A percentile compares a stretch with the other conserved stretches of the same genome.
Conservation (phyloP, 2,888 invertebrate species). For the Thalpophila matura region DNA sequence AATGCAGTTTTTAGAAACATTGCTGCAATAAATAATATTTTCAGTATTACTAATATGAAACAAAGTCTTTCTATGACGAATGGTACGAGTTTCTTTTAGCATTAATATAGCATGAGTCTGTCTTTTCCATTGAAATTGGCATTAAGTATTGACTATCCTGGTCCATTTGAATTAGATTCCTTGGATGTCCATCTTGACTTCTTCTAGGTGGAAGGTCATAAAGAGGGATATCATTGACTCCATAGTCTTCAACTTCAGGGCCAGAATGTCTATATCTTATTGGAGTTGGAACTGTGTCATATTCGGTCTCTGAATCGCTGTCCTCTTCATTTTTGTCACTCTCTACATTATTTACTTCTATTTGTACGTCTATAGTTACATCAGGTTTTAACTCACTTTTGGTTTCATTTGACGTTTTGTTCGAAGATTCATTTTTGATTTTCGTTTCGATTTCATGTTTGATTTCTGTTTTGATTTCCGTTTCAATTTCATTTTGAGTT, state of each 20-base stretch:
- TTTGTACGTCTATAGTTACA: slow-evolving; percentile 2
- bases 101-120: slow-evolving; percentile 49
- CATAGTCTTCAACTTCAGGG: background rate
- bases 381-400: slow-evolving; percentile 8
- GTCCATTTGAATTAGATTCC: slow-evolving; percentile 44
- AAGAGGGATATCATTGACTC: slow-evolving; percentile 17
- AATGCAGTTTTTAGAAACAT: background rate
- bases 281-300: slow-evolving; percentile 53
- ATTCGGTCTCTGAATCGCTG: slow-evolving; percentile 46
- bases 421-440: background rate
- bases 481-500: background rate
- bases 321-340: slow-evolving; percentile 1
- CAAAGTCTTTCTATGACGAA: background rate
- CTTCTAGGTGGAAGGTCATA: slow-evolving; percentile 48
- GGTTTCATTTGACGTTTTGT: background rate
- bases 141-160: slow-evolving; percentile 43
- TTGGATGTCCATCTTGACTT: slow-evolving; percentile 2
- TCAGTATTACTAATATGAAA: background rate
- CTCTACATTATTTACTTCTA: slow-evolving; percentile 15
- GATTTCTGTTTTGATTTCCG: slow-evolving; percentile 1
- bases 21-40: background rate
- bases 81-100: slow-evolving; percentile 29
- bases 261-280: slow-evolving; percentile 1
- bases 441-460: background rate
- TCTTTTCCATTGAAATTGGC: slow-evolving; percentile 17